Base-by-base conservation (phyloP, 2,888 invertebrate species). In the Endotricha flammealis region DNA sequence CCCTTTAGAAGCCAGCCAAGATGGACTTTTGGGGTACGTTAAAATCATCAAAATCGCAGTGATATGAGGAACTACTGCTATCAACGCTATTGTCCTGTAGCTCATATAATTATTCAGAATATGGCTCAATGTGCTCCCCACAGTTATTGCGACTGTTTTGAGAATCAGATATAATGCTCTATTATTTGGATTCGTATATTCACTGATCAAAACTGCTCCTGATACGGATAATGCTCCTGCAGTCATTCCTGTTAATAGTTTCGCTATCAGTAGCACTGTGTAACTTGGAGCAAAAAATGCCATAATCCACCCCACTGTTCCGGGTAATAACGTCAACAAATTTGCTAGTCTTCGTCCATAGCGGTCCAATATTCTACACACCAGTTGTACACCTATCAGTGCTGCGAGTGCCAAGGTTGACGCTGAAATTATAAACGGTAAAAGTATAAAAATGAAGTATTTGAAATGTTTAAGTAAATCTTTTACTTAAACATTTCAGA, bases 1-100 rank as follows among this genome's bases (percentile, higher is more conserved):
- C 1, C 79, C 81, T 38, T 82, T 88, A 1, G 85, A 76, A 0
- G 88, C 75, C 25, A 91, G 54, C 90, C 90, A 92, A 8, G 80
- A 72, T 0, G 91, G 91, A 10, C 90, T 88, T 63, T 92, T 91
- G 0, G 89, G 89, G 45, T 89, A 67, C 0, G 87, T 78, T 5
- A 69, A 57, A 1, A 88, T 67, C 0, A 76, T 57, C 0, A 58
- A 1, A 1, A 74, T 29, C 0, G 72, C 51, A 1, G 62, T 1
- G 0, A 59, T 6, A 16, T 56, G 48, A 0, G 77, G 73, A 1
- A 66, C 17, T 2, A 69, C 3, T 1, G 56, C 47, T 0, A 64
- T 31, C 1, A 73, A 34, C 0, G 73, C 67, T 0, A 73, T 44
- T 1, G 54, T 66, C 35, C 62, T 62, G 72, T 71, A 79, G 3